Conservation (phyloP, 1,140 invertebrate genomes). For the Holotrichia oblita region DNA sequence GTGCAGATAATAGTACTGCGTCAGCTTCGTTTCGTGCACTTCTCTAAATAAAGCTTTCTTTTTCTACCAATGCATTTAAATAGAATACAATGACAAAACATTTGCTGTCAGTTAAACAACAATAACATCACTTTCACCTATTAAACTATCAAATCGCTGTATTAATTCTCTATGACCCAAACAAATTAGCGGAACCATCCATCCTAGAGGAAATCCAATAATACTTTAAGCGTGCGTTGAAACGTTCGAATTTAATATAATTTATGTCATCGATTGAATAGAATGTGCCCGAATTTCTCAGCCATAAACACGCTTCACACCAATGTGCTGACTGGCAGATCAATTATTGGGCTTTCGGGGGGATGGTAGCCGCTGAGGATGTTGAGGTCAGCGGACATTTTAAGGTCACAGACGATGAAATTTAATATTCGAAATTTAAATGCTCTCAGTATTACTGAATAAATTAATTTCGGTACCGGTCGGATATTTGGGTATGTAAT, state of each 20-base stretch:
- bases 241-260: constrained; percentile 32
- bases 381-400: constrained; percentile 27
- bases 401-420: constrained; percentile 29
- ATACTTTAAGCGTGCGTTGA: constrained; percentile 28
- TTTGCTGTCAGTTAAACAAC: too few relatives aligned
- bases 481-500: constrained; percentile 20
- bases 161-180: not conserved
- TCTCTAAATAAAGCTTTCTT: not conserved
- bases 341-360: constrained; percentile 13
- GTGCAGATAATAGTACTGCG: not conserved
- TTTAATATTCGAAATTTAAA: constrained; percentile 23
- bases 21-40: not conserved
- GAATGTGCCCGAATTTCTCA: not conserved
- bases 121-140: too few relatives aligned
- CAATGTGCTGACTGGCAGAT: constrained; percentile 21
- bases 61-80: too few relatives aligned
- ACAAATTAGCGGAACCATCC: not conserved
- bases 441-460: not conserved
- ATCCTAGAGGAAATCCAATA: not conserved
- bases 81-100: too few relatives aligned
- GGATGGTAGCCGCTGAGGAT: not conserved
- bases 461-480: constrained; percentile 6
- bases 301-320: constrained; percentile 19
- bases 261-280: constrained; percentile 34
- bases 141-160: too few relatives aligned